phyloP scores from a whole-genome alignment of 2,888 invertebrate species.

The Sarcophaga subvicina region DNA sequence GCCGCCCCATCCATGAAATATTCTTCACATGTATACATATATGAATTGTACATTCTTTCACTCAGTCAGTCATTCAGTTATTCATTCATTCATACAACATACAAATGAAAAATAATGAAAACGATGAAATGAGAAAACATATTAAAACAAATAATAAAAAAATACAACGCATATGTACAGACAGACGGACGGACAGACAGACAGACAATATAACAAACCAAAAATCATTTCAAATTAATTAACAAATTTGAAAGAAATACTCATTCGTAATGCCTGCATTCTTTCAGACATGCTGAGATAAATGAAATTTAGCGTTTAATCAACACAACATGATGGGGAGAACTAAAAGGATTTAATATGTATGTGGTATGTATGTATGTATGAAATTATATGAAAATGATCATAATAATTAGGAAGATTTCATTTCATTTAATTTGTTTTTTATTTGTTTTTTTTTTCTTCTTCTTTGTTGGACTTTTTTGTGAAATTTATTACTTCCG shows the following conservation, averaged over 20 bases:
- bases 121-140: too few species aligned
- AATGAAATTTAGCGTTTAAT: conserved; percentile 68
- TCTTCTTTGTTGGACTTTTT: conserved; percentile 11
- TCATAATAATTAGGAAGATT: conserved; percentile 65
- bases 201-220: conserved; percentile 7
- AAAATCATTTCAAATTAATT: conserved; percentile 67
- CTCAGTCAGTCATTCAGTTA: too few species aligned
- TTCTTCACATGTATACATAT: conserved; percentile 38
- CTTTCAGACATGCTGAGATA: conserved; percentile 62
- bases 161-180: conserved; percentile 5
- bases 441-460: background rate
- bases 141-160: too few species aligned
- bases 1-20: conserved; percentile 62
- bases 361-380: background rate
- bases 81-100: too few species aligned
- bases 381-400: conserved; percentile 52
- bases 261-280: conserved; percentile 57
- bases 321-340: conserved; percentile 56
- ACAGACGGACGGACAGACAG: conserved; percentile 22
- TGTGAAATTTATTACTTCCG: conserved; percentile 67
- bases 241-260: conserved; percentile 69
- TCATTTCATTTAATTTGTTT: conserved; percentile 49
- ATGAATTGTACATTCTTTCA: conserved; percentile 62
- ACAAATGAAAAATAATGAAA: too few species aligned
- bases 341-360: conserved; percentile 40